phyloP scores from a whole-genome alignment of 2,113 vertebrate genomes.

The Bufo bufo region DNA sequence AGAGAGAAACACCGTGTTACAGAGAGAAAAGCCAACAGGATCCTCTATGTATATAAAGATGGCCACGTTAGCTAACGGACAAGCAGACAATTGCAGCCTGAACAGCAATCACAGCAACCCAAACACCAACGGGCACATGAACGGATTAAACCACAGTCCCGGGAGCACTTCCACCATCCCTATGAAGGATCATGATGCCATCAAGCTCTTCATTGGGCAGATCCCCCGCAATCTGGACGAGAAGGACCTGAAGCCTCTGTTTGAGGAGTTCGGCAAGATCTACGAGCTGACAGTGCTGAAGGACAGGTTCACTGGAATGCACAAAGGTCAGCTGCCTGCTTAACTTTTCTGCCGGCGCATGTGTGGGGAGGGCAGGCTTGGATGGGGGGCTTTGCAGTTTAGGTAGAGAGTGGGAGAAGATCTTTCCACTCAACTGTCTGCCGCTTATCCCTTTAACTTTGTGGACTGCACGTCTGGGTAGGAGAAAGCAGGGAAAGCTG shows the following conservation, averaged over 20 bases:
- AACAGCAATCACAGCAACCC: constrained; percentile 85
- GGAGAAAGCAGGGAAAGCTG: neutral
- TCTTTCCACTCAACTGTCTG: constrained; percentile 1
- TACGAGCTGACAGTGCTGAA: constrained; percentile 99
- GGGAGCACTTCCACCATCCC: constrained; percentile 97
- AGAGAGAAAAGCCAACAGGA: constrained; percentile 78
- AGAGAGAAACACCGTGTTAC: constrained; percentile 64
- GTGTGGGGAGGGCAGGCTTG: constrained; percentile 40
- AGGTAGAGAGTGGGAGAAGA: neutral
- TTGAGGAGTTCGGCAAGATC: constrained; percentile 99
- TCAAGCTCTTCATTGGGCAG: constrained; percentile 99
- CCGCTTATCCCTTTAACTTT: constrained; percentile 36
- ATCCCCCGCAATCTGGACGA: constrained; percentile 99
- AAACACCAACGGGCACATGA: constrained; percentile 96
- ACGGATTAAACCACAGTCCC: constrained; percentile 98
- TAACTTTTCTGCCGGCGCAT: constrained; percentile 70
- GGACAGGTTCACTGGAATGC: constrained; percentile 99
- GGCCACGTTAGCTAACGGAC: constrained; percentile 99
- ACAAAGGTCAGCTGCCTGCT: constrained; percentile 90
- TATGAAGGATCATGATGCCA: constrained; percentile 99
- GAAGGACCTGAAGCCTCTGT: constrained; percentile 98
- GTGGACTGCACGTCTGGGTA: neutral
- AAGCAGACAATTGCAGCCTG: constrained; percentile 94
- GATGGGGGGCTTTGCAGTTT: neutral
- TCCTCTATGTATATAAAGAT: constrained; percentile 94